Evolutionary conservation across 2,113 vertebrate species (phyloP).

Genomic region (Equus quagga): DNA sequence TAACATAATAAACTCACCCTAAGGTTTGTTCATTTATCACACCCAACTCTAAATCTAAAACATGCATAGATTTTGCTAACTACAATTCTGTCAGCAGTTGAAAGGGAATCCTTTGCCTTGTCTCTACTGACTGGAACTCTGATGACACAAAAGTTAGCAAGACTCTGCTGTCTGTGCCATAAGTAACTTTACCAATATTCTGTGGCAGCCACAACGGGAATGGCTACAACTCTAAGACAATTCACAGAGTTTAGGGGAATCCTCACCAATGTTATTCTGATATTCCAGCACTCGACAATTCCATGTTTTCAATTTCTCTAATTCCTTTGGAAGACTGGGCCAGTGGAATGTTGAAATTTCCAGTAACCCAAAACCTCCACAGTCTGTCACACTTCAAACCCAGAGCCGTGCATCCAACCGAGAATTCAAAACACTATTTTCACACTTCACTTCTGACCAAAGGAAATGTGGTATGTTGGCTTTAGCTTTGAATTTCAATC

Average conservation of each 20-base stretch:
- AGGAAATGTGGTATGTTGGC: slow-evolving; percentile 83
- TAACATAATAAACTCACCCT: background rate
- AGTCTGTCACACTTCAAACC: slow-evolving; percentile 79
- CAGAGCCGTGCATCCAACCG: slow-evolving; percentile 66
- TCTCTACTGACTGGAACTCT: background rate
- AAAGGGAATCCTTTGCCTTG: rapidly evolving
- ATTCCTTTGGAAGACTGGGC: slow-evolving; percentile 62
- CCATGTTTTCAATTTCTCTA: slow-evolving; percentile 66
- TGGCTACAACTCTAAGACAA: background rate
- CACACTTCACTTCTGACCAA: slow-evolving; percentile 84
- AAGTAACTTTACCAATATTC: rapidly evolving
- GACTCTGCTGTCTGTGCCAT: background rate
- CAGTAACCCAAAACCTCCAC: slow-evolving; percentile 81
- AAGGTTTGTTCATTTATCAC: background rate
- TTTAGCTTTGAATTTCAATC: slow-evolving; percentile 82
- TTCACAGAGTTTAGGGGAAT: background rate
- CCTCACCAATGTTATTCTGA: background rate
- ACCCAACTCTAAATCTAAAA: rapidly evolving
- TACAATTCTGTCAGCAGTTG: background rate
- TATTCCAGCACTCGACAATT: background rate
- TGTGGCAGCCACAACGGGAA: background rate
- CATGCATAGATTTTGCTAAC: rapidly evolving
- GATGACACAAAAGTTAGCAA: too few relatives aligned
- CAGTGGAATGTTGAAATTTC: slow-evolving; percentile 76
- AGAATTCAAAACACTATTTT: slow-evolving; percentile 81